These are phyloP conservation scores for Clarias fuscus DNA, from an alignment of 2,797 vertebrate species.

Conservation along the genomic window DNA sequence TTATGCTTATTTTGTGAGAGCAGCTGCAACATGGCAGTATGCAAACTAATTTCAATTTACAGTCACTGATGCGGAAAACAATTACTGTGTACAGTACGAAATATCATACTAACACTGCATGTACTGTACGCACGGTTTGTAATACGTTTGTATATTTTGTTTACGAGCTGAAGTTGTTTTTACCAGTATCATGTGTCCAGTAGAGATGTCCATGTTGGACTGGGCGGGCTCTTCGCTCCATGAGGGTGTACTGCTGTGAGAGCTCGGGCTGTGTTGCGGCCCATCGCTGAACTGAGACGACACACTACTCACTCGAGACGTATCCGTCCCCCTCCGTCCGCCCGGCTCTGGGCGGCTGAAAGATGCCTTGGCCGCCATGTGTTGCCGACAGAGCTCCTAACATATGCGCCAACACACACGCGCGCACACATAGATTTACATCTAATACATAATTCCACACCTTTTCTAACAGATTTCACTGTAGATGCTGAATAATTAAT, in stretches of 20 bases:
- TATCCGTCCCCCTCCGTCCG: constrained; percentile 80
- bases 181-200: constrained; percentile 98
- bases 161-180: constrained; percentile 53
- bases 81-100: background rate
- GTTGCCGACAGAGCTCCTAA: constrained; percentile 96
- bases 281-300: constrained; percentile 97
- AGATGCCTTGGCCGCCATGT: constrained; percentile 94
- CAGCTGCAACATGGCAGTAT: constrained; percentile 2
- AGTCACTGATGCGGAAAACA: background rate
- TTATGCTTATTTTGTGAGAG: background rate
- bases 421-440: background rate
- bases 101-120: background rate
- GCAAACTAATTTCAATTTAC: too few relatives aligned
- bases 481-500: constrained; percentile 3
- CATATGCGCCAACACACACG: background rate
- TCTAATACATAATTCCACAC: background rate
- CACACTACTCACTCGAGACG: constrained; percentile 92
- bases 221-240: constrained; percentile 98
- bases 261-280: constrained; percentile 93
- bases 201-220: constrained; percentile 99
- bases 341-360: constrained; percentile 81
- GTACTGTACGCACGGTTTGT: background rate
- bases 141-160: background rate
- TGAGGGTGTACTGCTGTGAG: constrained; percentile 95
- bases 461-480: background rate